Conservation (phyloP, 2,888 invertebrate species). For the Cryptophagus acutangulus region DNA sequence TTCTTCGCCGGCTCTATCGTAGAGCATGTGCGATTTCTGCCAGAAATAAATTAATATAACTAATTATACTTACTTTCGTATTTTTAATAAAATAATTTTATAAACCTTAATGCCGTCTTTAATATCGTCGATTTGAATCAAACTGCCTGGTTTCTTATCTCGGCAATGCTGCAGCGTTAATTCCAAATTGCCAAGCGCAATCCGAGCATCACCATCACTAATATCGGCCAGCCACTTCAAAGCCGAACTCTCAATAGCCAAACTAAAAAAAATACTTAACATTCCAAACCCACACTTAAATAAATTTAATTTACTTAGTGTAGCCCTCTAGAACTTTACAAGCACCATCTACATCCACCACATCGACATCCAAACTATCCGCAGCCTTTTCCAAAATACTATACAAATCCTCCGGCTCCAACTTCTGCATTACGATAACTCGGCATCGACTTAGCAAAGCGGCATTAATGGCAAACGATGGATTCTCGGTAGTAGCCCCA, state of each 20-base stretch:
- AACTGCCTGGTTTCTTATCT: conserved; percentile 43
- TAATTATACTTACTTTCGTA: too few species aligned
- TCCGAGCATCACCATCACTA: conserved; percentile 77
- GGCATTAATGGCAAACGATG: conserved; percentile 78
- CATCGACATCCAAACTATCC: conserved; percentile 39
- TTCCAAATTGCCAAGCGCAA: conserved; percentile 71
- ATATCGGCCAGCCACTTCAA: conserved; percentile 68
- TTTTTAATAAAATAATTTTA: too few species aligned
- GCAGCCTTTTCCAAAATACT: conserved; percentile 60
- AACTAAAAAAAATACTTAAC: conserved; percentile 22
- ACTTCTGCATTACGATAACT: conserved; percentile 70
- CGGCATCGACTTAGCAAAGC: conserved; percentile 74
- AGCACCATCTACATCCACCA: conserved; percentile 35
- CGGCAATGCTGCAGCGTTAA: conserved; percentile 60
- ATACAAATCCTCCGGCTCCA: conserved; percentile 55
- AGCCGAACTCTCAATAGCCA: conserved; percentile 55
- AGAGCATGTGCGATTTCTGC: conserved; percentile 71
- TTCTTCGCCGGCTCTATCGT: conserved; percentile 75
- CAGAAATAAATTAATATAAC: conserved; percentile 24
- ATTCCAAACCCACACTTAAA: neutral
- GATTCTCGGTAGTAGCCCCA: conserved; percentile 84
- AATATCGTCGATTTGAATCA: conserved; percentile 61
- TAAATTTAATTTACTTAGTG: neutral
- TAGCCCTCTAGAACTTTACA: conserved; percentile 22
- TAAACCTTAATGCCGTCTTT: conserved; percentile 66